Base-by-base conservation (phyloP, 2,113 vertebrate genomes). In the rabbit (Oryctolagus cuniculus) region DNA sequence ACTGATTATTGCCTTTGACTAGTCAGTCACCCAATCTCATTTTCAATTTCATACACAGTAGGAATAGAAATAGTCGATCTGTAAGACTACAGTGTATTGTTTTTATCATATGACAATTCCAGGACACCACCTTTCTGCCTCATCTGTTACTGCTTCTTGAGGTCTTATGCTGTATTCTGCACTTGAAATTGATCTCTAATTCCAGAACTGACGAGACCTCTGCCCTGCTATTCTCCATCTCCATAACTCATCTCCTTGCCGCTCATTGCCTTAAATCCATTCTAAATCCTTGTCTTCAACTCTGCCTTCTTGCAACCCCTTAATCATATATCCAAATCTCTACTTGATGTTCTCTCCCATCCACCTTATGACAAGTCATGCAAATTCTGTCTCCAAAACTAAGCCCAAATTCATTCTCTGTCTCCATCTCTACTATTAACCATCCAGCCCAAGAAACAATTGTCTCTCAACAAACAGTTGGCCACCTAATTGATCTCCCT, bases 361-460 rank as follows among this genome's bases (percentile, higher is more conserved):
- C 5, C 25, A 89, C 55, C 58, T 66, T 80, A 63, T 55, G 51
- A 64, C 13, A 78, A 94, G 44, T 90, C 82, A 70, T 16, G 10
- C 66, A 89, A 95, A 91, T 64, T 82, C 34, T 89, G 66, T 13
- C 86, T 91, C 55, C 6, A 70, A 83, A 89, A 87, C 15, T n/a
- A 29, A 49, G 25, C 38, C 87, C 44, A 63, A 90, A 90, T 89
- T 73, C 53, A 73, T 58, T 55, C 36, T 78, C 8, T 29, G 36
- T 44, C 24, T 17, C 70, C 21, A 69, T 79, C 16, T 58, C 49
- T 70, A 25, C 2, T 66, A 77, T 58, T 80, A 74, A 89, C 16
- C 86, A 9, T 44, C 0, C n/a, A 64, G n/a, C 2, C 27, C 25
- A 73, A 69, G 64, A 90, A 74, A 82, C 22, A 5, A 4, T 11